Percentiles rank a stretch among this genome's conserved stretches.
phyloP scores from a whole-genome alignment of 2,113 vertebrate species.

The Glaucomys volans region DNA sequence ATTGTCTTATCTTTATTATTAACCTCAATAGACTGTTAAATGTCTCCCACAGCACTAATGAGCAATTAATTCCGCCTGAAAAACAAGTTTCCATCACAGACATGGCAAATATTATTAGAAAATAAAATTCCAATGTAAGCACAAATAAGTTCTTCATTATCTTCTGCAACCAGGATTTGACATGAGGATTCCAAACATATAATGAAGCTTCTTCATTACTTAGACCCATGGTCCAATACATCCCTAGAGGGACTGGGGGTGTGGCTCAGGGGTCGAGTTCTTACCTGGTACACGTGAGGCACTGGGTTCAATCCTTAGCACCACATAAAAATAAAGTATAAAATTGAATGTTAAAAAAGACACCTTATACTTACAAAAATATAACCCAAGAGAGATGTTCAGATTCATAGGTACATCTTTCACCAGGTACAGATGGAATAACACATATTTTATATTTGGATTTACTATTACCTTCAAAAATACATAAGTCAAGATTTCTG shows the following conservation, averaged over 20 bases:
- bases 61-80: not conserved
- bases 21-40: not conserved
- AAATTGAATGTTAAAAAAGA: no score
- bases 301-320: no score
- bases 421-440: not conserved
- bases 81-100: not conserved
- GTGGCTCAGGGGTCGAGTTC: no score
- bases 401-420: not conserved
- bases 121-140: not conserved
- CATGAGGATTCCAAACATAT: not conserved
- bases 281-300: no score
- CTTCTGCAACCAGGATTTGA: not conserved
- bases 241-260: not conserved
- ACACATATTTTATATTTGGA: not conserved
- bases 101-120: not conserved
- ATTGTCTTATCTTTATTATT: not conserved
- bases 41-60: not conserved
- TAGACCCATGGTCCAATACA: not conserved
- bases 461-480: not conserved
- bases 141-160: not conserved
- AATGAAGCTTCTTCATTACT: not conserved
- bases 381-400: not conserved
- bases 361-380: not conserved
- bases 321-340: no score
- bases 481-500: not conserved